Base-by-base conservation (phyloP, 1,140 invertebrate species). In the Drosophila seguyi region DNA sequence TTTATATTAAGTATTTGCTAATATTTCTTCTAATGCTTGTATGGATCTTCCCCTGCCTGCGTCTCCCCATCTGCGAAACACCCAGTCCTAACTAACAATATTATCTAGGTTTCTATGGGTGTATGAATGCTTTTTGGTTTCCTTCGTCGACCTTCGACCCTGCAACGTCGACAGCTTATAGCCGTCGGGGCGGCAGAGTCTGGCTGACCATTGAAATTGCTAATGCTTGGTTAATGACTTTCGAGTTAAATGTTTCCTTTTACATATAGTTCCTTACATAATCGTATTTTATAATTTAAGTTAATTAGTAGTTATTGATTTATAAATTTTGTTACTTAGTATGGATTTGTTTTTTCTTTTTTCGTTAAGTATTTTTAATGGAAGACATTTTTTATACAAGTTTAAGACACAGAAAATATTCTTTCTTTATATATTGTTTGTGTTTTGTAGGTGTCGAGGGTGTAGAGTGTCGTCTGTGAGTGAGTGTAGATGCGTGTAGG, bases 371-470 rank as follows among this genome's bases (percentile, higher is more conserved):
- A 88, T 88, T 90, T 86, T 72, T 92, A 92, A 92, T 92, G 91
- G 90, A 92, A 92, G 91, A 92, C 91, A 92, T 92, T 92, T 88
- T 92, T 92, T 92, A 92, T 92, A 92, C 90, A 92, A 92, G 90
- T 92, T 92, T 92, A 92, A 92, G 91, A 92, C 91, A 92, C 91
- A 92, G 91, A 92, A 92, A 92, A 92, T 92, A 87, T 92, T 92
- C 79, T 90, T 82, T 75, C 41, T 88, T 79, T 76, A 65, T 81
- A 80, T 90, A 65, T 80, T 79, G 53, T 63, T 50, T 75, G 59
- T 55, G 31, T 55, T 39, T 53, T 71, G 47, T 73, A 53, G 34
- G 66, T 68, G 57, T 71, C 34, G 55, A 53, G 52, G 52, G 66
- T 82, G 44, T 59, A 52, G 31, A 56, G 25, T 67, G 56, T 56